Evolutionary conservation across 2,113 vertebrate species (phyloP), one percentile per base, ranked within the genome.

Genomic region (Myiopsitta monachus): DNA sequence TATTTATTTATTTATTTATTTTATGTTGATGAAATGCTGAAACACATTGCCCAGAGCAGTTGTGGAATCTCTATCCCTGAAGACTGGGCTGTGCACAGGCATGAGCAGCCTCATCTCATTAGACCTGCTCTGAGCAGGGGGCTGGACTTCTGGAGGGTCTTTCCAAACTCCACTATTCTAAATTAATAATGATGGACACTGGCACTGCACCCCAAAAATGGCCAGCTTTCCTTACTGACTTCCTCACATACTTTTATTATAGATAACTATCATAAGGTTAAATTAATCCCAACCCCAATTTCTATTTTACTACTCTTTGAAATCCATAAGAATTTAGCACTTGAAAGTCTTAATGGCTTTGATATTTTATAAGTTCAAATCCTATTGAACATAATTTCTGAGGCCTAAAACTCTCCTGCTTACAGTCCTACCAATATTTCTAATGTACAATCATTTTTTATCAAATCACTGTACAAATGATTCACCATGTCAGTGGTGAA

Each of bases 21-120:
- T 54, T 54, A 27, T 62, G 5, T 23, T 66, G 11, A 1, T 86
- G 49, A 39, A 86, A 33, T 49, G 44, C 9, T 59, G 23, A 38
- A 78, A 64, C 17, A 31, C 1, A 1, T 39, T 82, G 21, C 27
- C 49, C 39, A 26, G 18, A 26, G 31, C 0, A 0, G 8, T 21
- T 51, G 26, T 55, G 26, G 18, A 79, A 44, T 55, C 43, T 68
- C 33, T 66, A 39, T 28, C 36, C 11, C 28, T 52, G 28, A 47
- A 87, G 23, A 44, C 3, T 36, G 24, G 11, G 27, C 9, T 73
- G 21, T 47, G n/a, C 24, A 64, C 7, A 63, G 24, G 7, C 69
- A 87, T 63, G 52, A 73, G n/a, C 7, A 90, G 19, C 10, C 7
- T 47, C 23, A 26, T 28, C 26, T 76, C 47, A n/a, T 62, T 43